Evolutionary conservation across 2,113 vertebrate genomes (phyloP), one percentile per base, ranked within the genome.

Genomic region (Esox niger): DNA sequence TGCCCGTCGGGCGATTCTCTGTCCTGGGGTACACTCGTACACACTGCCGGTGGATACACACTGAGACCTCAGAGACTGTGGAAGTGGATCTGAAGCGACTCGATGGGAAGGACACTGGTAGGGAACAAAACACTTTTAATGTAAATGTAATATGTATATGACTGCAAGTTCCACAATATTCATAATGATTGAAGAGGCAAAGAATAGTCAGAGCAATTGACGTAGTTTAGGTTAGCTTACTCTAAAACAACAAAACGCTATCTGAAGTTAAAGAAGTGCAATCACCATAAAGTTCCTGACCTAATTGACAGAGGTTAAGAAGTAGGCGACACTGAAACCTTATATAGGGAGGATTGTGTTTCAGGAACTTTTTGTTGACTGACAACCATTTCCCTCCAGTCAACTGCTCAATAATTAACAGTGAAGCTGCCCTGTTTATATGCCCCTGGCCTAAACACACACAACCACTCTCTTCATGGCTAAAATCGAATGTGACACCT

Each of bases 1-100:
- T 49, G 47, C 21, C 75, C 74, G 66, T 46, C 0, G 5, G 15
- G 6, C 1, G 62, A 4, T 10, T 23, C 7, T 11, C 66, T 64
- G 33, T 66, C 13, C 2, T 69, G 56, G 74, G 7, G 0, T 0
- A 0, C 64, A 29, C 69, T n/a, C 0, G 33, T 23, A n/a, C 57
- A 0, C 69, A 33, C 0, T 31, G 35, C 56, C 77, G 80, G 11
- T 1, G 56, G 13, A 73, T 70, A 66, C 86, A 86, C 77, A 58
- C 82, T 0, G 69, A 74, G 17, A 62, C 76, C 1, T 35, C 35
- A 0, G 78, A 20, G 6, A 17, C 64, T 0, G 31, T 2, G 1
- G 86, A 91, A 81, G 90, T 92, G 79, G 79, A 89, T 17, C 2
- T 89, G 1, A 82, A 66, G 69, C 84, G 81, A 17, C 68, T 90